Percentiles rank a stretch among this genome's conserved stretches.
phyloP scores from a whole-genome alignment of 2,113 vertebrate genomes.

The Sturnus vulgaris region DNA sequence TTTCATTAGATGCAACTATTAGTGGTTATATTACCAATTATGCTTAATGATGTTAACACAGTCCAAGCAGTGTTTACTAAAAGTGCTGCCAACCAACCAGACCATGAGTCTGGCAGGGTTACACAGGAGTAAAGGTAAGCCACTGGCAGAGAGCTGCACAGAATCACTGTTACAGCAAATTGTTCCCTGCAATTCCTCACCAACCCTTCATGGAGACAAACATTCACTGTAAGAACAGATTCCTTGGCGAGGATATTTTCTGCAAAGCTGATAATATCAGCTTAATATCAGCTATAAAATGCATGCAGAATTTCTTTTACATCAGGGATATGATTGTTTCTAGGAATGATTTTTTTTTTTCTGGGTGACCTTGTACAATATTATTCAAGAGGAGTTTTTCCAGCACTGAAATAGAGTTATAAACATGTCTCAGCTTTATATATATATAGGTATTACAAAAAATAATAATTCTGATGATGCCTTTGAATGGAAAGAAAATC shows the following conservation, averaged over 20 bases:
- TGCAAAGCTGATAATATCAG: background rate
- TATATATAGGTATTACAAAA: slow-evolving; percentile 18
- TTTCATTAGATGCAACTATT: background rate
- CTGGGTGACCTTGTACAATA: background rate
- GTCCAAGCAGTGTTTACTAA: background rate
- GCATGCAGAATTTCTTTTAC: background rate
- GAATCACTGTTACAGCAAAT: background rate
- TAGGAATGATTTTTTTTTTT: background rate
- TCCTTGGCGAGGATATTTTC: background rate
- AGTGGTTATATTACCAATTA: background rate
- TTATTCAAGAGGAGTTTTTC: slow-evolving; percentile 22
- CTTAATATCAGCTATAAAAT: background rate
- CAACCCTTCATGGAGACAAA: background rate
- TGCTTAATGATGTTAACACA: background rate
- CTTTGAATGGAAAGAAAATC: slow-evolving; percentile 20
- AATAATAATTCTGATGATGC: background rate
- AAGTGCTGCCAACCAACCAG: background rate
- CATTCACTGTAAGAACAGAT: background rate
- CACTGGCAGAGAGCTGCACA: background rate
- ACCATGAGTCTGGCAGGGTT: background rate
- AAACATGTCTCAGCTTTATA: slow-evolving; percentile 6
- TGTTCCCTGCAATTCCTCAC: background rate
- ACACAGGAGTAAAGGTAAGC: background rate
- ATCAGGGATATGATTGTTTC: background rate
- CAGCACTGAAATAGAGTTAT: background rate